A percentile compares a stretch with the other conserved stretches of the same genome.
Evolutionary conservation across 2,888 invertebrate species (phyloP).

Genomic region (Pocota personata): DNA sequence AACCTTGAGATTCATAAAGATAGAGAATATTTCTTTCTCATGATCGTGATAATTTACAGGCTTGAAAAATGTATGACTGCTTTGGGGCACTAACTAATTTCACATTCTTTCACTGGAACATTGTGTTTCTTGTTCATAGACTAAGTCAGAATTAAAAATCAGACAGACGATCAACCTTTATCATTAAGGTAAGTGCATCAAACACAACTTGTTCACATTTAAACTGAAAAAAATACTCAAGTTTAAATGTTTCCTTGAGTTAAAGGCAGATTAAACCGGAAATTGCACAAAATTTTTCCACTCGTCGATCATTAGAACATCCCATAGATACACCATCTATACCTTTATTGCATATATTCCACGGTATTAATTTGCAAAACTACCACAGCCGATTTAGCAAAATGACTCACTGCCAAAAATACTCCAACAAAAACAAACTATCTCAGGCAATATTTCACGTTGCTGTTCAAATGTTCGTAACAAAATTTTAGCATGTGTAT

Average conservation of each 20-base stretch:
- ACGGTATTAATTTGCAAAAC: slow-evolving; percentile 2
- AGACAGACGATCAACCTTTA: too few species aligned
- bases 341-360: background rate
- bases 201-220: too few species aligned
- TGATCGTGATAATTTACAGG: too few species aligned
- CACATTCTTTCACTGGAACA: too few species aligned
- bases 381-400: background rate
- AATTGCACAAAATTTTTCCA: background rate
- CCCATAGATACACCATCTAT: background rate
- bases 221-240: too few species aligned
- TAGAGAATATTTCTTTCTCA: too few species aligned
- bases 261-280: background rate
- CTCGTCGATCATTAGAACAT: background rate
- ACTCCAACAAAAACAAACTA: background rate
- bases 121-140: too few species aligned
- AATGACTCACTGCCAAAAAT: slow-evolving; percentile 42
- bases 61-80: too few species aligned
- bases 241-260: background rate
- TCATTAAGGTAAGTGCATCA: too few species aligned
- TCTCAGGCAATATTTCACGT: background rate
- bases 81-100: too few species aligned
- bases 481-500: background rate
- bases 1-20: too few species aligned
- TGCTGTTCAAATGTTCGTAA: background rate
- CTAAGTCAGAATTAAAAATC: too few species aligned